phyloP scores from a whole-genome alignment of 2,113 vertebrate genomes.

The Beaufortia kweichowensis region DNA sequence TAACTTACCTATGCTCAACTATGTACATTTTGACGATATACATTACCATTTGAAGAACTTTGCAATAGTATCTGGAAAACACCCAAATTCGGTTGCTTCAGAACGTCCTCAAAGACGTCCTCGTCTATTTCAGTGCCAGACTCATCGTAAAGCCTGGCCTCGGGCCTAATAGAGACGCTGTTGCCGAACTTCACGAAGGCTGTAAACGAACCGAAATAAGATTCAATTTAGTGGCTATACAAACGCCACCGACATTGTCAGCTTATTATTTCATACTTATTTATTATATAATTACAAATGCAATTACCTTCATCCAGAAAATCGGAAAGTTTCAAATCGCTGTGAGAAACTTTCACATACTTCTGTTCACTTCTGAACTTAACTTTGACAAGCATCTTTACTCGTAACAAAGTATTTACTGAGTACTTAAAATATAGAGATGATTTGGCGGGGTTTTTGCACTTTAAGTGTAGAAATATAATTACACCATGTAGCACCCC shows the following conservation, averaged over 20 bases:
- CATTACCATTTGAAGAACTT: too few relatives aligned
- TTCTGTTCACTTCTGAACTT: background rate
- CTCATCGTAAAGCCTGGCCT: background rate
- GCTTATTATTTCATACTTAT: background rate
- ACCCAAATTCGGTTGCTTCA: background rate
- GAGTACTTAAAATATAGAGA: background rate
- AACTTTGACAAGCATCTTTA: background rate
- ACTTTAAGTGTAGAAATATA: background rate
- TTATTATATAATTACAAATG: background rate
- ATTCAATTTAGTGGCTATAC: too few relatives aligned
- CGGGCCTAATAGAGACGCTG: background rate
- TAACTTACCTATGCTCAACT: too few relatives aligned
- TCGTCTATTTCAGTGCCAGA: background rate
- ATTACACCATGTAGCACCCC: background rate
- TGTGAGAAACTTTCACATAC: background rate
- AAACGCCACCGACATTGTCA: background rate
- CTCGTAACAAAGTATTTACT: background rate
- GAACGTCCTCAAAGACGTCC: background rate
- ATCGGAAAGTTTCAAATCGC: background rate
- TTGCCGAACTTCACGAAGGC: background rate
- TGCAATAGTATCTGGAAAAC: too few relatives aligned
- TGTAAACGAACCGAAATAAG: background rate
- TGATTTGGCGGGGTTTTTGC: background rate
- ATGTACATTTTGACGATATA: too few relatives aligned
- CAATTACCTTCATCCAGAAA: conserved; percentile 2